Percentiles rank a stretch among this genome's conserved stretches.
These are phyloP conservation scores for Drosophila kepulauana DNA, from an alignment of 1,140 invertebrate genomes.

Conservation along the genomic window DNA sequence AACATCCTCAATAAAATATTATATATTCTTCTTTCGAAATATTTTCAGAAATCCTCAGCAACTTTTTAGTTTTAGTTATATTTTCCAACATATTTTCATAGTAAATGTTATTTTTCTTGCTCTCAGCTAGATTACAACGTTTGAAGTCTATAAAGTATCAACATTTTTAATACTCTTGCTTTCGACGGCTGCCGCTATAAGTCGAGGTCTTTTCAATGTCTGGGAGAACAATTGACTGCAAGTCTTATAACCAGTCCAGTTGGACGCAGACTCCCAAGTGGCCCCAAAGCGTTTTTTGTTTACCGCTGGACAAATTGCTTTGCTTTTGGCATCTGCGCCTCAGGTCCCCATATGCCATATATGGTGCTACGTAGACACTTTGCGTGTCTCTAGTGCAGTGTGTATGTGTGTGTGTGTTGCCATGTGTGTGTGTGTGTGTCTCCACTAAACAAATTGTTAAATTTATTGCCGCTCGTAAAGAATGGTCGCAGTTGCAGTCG, in stretches of 20 bases:
- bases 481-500: conserved; percentile 70
- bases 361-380: conserved; percentile 74
- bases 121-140: background rate
- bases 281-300: conserved; percentile 62
- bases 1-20: too few relatives aligned
- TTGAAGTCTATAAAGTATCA: background rate
- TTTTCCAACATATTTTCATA: too few relatives aligned
- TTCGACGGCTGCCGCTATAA: conserved; percentile 7
- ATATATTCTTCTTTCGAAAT: too few relatives aligned
- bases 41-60: too few relatives aligned
- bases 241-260: conserved; percentile 40
- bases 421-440: conserved; percentile 49
- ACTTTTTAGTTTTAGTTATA: too few relatives aligned
- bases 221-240: conserved; percentile 22
- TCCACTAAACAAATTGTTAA: conserved; percentile 82
- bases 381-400: conserved; percentile 54
- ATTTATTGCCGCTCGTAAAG: conserved; percentile 80
- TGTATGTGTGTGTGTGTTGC: conserved; percentile 11
- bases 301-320: conserved; percentile 79
- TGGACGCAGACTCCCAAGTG: conserved; percentile 58
- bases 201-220: background rate
- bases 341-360: conserved; percentile 65
- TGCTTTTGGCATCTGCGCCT: conserved; percentile 75
- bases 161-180: conserved; percentile 3
- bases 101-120: too few relatives aligned